Conservation (phyloP, 2,113 vertebrate genomes). For the Nestor notabilis region DNA sequence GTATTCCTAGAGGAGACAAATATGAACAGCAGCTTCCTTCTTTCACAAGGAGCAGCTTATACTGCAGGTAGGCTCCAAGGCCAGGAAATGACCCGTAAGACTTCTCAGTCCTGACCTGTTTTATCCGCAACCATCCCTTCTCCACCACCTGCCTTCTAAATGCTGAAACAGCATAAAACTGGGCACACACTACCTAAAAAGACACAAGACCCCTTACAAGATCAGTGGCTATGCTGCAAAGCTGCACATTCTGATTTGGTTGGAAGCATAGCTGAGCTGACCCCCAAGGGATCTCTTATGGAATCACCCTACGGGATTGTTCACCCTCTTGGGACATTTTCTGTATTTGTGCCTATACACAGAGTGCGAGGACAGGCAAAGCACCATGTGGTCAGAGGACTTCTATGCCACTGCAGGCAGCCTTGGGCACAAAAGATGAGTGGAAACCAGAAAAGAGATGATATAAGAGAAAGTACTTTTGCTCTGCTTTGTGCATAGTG, state of each 20-base stretch:
- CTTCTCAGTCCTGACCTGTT: neutral
- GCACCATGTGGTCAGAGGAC: neutral
- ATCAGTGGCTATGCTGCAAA: neutral
- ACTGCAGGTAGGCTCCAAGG: neutral
- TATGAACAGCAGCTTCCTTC: neutral
- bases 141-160: neutral
- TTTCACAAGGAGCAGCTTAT: neutral
- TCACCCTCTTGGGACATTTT: rapidly evolving
- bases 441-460: neutral
- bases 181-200: neutral
- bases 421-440: neutral
- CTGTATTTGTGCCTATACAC: rapidly evolving
- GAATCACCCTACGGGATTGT: rapidly evolving
- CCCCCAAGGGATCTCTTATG: neutral
- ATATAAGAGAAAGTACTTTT: neutral
- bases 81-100: rapidly evolving
- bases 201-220: too few species aligned
- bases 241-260: rapidly evolving
- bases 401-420: neutral
- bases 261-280: neutral
- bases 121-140: neutral
- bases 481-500: rapidly evolving
- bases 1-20: neutral
- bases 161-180: neutral
- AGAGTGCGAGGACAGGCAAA: neutral